phyloP scores from a whole-genome alignment of 1,140 invertebrate species.

The Cyrtorhinus lividipennis region DNA sequence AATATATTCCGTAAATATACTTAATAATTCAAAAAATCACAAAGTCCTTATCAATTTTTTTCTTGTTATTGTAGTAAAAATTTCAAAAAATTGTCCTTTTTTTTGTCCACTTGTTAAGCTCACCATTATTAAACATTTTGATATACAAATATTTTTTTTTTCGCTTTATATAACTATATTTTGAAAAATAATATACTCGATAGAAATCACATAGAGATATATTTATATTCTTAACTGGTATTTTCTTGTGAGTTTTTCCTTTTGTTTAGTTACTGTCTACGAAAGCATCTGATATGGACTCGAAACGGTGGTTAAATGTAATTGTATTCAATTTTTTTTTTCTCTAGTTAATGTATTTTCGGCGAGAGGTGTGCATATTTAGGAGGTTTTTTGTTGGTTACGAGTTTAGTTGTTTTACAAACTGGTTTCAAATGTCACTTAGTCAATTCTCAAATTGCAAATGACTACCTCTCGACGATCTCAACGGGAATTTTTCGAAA shows the following conservation, averaged over 20 bases:
- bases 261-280: conserved; percentile 15
- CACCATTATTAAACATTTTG: conserved; percentile 15
- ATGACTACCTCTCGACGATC: too few species aligned
- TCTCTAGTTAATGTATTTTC: not conserved
- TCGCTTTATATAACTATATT: conserved; percentile 12
- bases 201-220: conserved; percentile 20
- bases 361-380: not conserved
- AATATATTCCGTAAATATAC: conserved; percentile 16
- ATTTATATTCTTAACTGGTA: conserved; percentile 12
- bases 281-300: conserved; percentile 21
- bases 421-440: too few species aligned
- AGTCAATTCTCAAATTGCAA: too few species aligned
- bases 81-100: conserved; percentile 14
- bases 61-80: conserved; percentile 15
- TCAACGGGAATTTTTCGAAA: too few species aligned
- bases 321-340: not conserved
- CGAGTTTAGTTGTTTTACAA: too few species aligned
- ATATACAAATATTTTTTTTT: conserved; percentile 17
- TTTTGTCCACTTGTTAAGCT: conserved; percentile 20
- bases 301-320: conserved; percentile 2
- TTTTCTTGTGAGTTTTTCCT: not conserved
- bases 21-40: conserved; percentile 19
- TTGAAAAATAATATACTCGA: conserved; percentile 17
- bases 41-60: conserved; percentile 11
- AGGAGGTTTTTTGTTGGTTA: too few species aligned